Base-by-base conservation (phyloP, 2,113 vertebrate species). In the Andinoacara biseriatus region DNA sequence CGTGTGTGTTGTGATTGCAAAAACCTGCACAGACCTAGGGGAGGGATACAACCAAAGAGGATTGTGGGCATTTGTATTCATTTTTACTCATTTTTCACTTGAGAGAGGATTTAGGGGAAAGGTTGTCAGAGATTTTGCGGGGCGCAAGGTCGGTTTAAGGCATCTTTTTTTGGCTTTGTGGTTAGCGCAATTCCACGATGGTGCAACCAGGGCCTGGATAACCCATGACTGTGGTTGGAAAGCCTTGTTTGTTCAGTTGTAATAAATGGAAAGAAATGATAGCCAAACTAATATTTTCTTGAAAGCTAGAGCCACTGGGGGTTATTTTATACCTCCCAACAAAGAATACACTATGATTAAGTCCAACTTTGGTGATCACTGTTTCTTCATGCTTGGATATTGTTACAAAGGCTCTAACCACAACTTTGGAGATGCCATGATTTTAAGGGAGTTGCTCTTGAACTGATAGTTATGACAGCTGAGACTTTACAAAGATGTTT, bases 51-150 rank as follows among this genome's bases (percentile, higher is more conserved):
- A 83, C 4, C 85, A 84, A 87, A 87, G 82, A 87, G 80, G 88
- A 91, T 87, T 85, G 84, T 49, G 76, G 77, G 72, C 83, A 90
- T 91, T 93, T 91, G 89, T 92, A 72, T 89, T 81, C 22, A 89
- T 92, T 89, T 93, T 85, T 81, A 82, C 57, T 85, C 3, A 62
- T 91, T 83, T 88, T 80, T 90, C 81, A 88, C 79, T 83, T 62
- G 80, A 87, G 80, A 59, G 60, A 83, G 52, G 67, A 91, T 83
- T 89, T 86, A 33, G 83, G 58, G 81, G 81, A 92, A 90, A 87
- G 82, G 72, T 91, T 92, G 86, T 67, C 24, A 38, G 77, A 60
- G 40, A n/a, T 85, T 86, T 80, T 86, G 82, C n/a, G 40, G 80
- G 78, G 61, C 81, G 60, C 43, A 40, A 72, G 79, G 59, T 89